These are phyloP conservation scores for Spheniscus mendiculus DNA, from an alignment of 2,113 vertebrate genomes.

Conservation along the genomic window DNA sequence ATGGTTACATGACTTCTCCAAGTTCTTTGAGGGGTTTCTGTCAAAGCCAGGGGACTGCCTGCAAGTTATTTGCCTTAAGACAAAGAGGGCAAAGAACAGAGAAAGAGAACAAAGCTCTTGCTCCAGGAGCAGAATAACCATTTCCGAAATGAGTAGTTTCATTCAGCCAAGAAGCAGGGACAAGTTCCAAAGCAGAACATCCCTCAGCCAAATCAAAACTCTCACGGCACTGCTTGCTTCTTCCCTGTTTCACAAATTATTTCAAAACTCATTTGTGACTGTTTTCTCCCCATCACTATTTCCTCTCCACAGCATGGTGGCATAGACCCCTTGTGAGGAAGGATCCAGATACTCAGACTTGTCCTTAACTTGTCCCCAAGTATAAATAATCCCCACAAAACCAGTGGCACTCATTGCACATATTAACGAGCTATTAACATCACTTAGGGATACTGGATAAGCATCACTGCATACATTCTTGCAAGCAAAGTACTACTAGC, in stretches of 20 bases:
- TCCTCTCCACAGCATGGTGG: background rate
- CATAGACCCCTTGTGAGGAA: background rate
- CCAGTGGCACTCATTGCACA: background rate
- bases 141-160: background rate
- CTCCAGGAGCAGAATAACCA: background rate
- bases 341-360: background rate
- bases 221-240: background rate
- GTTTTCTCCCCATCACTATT: background rate
- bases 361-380: background rate
- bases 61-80: background rate
- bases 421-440: background rate
- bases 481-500: background rate
- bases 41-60: background rate
- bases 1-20: background rate
- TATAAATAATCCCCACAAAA: background rate
- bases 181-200: background rate
- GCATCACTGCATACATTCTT: background rate
- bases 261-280: background rate
- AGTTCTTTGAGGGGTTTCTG: background rate
- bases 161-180: background rate
- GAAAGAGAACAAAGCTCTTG: background rate
- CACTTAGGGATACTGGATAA: background rate
- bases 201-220: background rate
- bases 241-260: background rate
- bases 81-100: background rate